These are phyloP conservation scores for Clupea harengus DNA, from an alignment of 2,113 vertebrate genomes.

Conservation along the genomic window DNA sequence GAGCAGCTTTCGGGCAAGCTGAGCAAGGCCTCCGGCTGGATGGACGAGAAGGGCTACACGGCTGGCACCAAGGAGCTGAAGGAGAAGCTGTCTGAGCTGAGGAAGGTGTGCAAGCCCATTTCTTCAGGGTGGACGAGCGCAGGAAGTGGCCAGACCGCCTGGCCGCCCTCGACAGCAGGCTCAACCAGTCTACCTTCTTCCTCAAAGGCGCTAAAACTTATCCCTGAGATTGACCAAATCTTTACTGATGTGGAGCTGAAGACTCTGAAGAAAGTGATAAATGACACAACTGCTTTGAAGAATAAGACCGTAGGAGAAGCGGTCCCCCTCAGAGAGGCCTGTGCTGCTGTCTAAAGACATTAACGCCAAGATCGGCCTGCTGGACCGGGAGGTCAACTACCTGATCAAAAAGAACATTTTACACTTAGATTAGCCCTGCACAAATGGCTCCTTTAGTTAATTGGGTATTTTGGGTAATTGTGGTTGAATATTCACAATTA, in stretches of 20 bases:
- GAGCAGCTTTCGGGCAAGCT: slow-evolving; percentile 83
- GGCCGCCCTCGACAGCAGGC: slow-evolving; percentile 82
- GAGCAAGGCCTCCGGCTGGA: slow-evolving; percentile 81
- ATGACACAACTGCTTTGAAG: slow-evolving; percentile 88
- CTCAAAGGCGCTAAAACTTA: slow-evolving; percentile 84
- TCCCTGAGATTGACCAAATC: slow-evolving; percentile 91
- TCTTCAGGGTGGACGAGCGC: slow-evolving; percentile 91
- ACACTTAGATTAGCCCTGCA: no score
- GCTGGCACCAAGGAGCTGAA: slow-evolving; percentile 86
- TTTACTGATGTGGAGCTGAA: slow-evolving; percentile 93
- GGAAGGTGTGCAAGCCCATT: slow-evolving; percentile 84
- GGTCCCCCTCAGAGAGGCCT: no score
- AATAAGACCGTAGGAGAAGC: no score
- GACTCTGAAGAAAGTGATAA: slow-evolving; percentile 85
- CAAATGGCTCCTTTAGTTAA: no score
- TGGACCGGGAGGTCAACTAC: no score
- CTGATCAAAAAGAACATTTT: no score
- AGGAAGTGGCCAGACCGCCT: slow-evolving; percentile 91
- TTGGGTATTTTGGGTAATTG: no score
- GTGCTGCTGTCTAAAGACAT: no score
- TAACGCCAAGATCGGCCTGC: no score
- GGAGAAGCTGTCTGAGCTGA: slow-evolving; percentile 84
- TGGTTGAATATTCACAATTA: no score
- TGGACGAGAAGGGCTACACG: slow-evolving; percentile 90
- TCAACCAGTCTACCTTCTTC: slow-evolving; percentile 92